Percentiles rank a stretch among this genome's conserved stretches.
Evolutionary conservation across 2,113 vertebrate genomes (phyloP).

Genomic region (Zosterops japonicus): DNA sequence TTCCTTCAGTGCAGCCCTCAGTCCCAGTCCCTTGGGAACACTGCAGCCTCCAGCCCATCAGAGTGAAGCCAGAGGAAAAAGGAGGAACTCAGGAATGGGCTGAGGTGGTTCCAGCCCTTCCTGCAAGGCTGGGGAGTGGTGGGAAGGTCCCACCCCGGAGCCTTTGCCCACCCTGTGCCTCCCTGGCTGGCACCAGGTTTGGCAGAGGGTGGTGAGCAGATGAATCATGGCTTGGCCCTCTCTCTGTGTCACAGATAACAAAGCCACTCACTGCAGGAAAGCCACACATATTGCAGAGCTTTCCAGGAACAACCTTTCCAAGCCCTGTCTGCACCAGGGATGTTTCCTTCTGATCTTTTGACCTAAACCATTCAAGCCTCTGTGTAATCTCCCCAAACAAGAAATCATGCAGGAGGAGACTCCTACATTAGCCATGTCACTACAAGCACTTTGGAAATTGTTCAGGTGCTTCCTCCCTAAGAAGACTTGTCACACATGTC

Average conservation of each 20-base stretch:
- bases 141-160: neutral
- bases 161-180: neutral
- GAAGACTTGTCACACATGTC: neutral
- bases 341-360: neutral
- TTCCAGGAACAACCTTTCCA: neutral
- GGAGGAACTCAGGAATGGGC: neutral
- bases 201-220: fast-evolving
- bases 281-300: neutral
- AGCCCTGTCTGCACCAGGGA: neutral
- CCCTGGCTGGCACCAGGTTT: neutral
- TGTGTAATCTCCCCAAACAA: neutral
- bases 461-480: neutral
- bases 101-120: neutral
- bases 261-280: neutral
- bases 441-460: neutral
- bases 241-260: neutral
- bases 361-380: neutral
- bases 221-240: neutral
- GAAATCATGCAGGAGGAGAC: neutral
- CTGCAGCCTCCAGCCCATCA: neutral
- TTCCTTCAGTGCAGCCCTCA: neutral
- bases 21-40: neutral
- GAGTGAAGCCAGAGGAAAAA: neutral
- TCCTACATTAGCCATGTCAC: neutral
- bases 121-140: neutral